A percentile compares a stretch with the other conserved stretches of the same genome.
These are phyloP conservation scores for Austrofundulus limnaeus DNA, from an alignment of 2,113 vertebrate species.

Conservation along the genomic window DNA sequence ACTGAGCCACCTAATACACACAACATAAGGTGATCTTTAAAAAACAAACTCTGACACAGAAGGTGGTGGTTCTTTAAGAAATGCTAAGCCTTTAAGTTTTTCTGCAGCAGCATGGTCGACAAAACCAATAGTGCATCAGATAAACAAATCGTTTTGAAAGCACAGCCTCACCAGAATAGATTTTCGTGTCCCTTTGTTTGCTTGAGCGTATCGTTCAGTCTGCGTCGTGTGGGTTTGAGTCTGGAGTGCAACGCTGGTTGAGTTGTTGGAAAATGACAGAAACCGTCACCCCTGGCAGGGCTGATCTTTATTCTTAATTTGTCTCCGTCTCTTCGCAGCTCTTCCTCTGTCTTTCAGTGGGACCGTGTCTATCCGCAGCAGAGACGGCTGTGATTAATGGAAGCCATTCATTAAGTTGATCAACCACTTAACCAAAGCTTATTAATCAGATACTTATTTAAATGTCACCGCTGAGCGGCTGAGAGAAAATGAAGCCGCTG, in stretches of 20 bases:
- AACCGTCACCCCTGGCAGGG: constrained; percentile 11
- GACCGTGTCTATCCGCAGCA: constrained; percentile 40
- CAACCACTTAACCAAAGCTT: constrained; percentile 75
- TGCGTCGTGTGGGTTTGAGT: constrained; percentile 23
- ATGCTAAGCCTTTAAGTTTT: not conserved
- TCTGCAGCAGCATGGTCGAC: constrained; percentile 36
- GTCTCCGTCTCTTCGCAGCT: constrained; percentile 3
- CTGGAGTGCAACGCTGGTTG: constrained; percentile 5
- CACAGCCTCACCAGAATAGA: constrained; percentile 13
- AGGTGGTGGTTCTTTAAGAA: too few species aligned
- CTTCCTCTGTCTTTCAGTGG: constrained; percentile 18
- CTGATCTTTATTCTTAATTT: constrained; percentile 13
- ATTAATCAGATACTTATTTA: constrained; percentile 81
- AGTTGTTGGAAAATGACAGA: constrained; percentile 6
- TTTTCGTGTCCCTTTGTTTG: constrained; percentile 36
- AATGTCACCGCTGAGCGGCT: constrained; percentile 63
- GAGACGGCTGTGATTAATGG: constrained; percentile 70
- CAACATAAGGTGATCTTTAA: not conserved
- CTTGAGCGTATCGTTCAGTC: constrained; percentile 16
- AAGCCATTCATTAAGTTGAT: constrained; percentile 78
- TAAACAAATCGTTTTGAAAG: constrained; percentile 28
- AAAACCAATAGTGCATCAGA: constrained; percentile 35
- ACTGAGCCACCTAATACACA: too few species aligned
- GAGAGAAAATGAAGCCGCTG: constrained; percentile 67
- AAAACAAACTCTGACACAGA: too few species aligned